These are phyloP conservation scores for Gopherus evgoodei DNA, from an alignment of 2,113 vertebrate genomes.

Conservation along the genomic window DNA sequence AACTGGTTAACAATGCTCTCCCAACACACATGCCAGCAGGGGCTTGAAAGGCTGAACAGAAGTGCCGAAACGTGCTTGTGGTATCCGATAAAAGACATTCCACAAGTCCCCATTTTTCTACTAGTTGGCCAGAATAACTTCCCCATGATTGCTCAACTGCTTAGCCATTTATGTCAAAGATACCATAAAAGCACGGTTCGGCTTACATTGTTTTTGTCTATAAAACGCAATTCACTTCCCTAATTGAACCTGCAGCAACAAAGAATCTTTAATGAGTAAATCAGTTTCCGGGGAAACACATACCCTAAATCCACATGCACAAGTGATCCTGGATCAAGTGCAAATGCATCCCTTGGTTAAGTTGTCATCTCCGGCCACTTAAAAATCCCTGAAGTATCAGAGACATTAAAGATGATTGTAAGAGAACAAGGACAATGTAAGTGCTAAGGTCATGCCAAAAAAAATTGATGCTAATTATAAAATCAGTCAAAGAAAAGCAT, in stretches of 20 bases:
- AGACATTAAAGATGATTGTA: conserved; percentile 23
- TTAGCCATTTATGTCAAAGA: background rate
- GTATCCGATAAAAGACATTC: background rate
- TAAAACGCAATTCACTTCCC: conserved; percentile 12
- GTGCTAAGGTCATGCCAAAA: conserved; percentile 35
- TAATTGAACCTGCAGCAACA: conserved; percentile 29
- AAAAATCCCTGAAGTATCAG: conserved; percentile 37
- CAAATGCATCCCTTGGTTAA: conserved; percentile 23
- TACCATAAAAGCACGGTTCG: background rate
- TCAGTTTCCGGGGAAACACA: background rate
- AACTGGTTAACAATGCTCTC: fast-evolving
- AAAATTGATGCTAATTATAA: conserved; percentile 50
- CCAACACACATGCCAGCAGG: background rate
- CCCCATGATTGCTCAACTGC: fast-evolving
- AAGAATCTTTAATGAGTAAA: conserved; percentile 27
- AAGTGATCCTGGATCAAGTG: conserved; percentile 21
- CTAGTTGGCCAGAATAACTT: background rate
- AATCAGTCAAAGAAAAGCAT: conserved; percentile 40
- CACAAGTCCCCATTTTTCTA: background rate
- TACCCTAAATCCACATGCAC: conserved; percentile 37
- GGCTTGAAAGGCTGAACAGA: background rate
- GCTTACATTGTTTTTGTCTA: background rate
- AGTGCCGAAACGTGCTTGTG: fast-evolving
- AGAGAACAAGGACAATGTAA: background rate
- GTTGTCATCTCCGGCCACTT: background rate